Percentiles rank a stretch among this genome's conserved stretches.
Evolutionary conservation across 2,888 invertebrate genomes (phyloP).

Genomic region (Cosmorhoe ocellata): DNA sequence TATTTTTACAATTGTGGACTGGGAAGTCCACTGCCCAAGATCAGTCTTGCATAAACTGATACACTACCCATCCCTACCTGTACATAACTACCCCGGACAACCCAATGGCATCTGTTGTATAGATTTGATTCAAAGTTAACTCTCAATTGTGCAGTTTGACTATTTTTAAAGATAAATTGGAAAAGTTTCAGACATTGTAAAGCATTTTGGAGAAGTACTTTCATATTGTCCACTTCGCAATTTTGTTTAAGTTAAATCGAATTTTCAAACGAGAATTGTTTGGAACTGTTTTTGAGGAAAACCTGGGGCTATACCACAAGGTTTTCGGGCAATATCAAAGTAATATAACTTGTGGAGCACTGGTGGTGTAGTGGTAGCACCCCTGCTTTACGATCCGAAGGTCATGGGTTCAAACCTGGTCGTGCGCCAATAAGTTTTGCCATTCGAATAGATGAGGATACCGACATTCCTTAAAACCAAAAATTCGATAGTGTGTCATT

Average conservation of each 20-base stretch:
- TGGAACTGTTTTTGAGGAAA: background rate
- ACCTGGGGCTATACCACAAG: background rate
- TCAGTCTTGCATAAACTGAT: too few relatives aligned
- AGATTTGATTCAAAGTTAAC: slow-evolving; percentile 7
- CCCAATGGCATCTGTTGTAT: slow-evolving; percentile 7
- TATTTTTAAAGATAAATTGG: slow-evolving; percentile 9
- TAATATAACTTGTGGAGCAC: too few relatives aligned
- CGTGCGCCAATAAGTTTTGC: too few relatives aligned
- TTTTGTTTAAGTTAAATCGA: slow-evolving; percentile 8
- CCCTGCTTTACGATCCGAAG: too few relatives aligned
- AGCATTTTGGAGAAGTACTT: slow-evolving; percentile 2
- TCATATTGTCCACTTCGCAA: slow-evolving; percentile 6
- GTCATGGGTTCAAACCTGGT: too few relatives aligned
- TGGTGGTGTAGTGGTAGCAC: too few relatives aligned
- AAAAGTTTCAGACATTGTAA: slow-evolving; percentile 6
- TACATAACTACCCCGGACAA: background rate
- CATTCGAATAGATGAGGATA: too few relatives aligned
- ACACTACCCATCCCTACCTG: slow-evolving; percentile 2
- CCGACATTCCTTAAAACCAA: too few relatives aligned
- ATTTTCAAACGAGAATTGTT: background rate
- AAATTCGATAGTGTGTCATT: too few relatives aligned
- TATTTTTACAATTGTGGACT: too few relatives aligned
- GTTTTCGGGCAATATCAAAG: too few relatives aligned
- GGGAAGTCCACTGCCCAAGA: too few relatives aligned
- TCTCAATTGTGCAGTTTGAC: slow-evolving; percentile 7